These are phyloP conservation scores for Cavia aperea DNA, from an alignment of 2,113 vertebrate species.

Conservation along the genomic window DNA sequence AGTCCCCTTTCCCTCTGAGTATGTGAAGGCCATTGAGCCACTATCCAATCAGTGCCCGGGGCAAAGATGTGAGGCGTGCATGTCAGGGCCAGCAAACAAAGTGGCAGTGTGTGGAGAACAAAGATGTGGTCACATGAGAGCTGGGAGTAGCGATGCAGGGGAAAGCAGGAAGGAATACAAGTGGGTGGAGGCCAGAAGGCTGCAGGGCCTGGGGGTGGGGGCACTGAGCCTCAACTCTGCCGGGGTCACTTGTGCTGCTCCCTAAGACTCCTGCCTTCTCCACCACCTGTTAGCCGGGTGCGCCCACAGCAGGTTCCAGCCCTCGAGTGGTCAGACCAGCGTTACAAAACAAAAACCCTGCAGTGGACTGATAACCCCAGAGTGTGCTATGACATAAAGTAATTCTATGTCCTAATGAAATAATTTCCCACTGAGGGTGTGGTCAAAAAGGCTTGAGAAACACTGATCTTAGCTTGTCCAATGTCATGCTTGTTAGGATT, in stretches of 20 bases:
- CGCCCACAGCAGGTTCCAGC: not conserved
- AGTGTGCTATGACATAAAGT: not conserved
- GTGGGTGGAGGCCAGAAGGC: slow-evolving; percentile 49
- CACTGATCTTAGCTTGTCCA: not conserved
- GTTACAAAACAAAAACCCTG: not conserved
- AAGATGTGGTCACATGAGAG: slow-evolving; percentile 78
- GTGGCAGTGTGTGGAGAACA: slow-evolving; percentile 80
- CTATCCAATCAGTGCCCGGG: slow-evolving; percentile 70
- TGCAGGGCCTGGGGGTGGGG: not conserved
- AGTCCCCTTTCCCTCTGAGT: slow-evolving; percentile 55
- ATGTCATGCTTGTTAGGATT: not conserved
- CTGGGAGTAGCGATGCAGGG: slow-evolving; percentile 73
- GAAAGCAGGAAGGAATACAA: slow-evolving; percentile 74
- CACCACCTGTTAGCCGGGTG: fast-evolving
- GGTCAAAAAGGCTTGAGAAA: not conserved
- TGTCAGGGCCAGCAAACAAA: slow-evolving; percentile 76
- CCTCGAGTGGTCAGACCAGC: not conserved
- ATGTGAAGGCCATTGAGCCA: slow-evolving; percentile 65
- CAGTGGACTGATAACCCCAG: not conserved
- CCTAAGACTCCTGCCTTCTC: no score
- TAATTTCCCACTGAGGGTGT: not conserved
- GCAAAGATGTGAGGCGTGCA: slow-evolving; percentile 66
- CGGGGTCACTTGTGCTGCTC: not conserved
- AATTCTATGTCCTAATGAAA: not conserved
- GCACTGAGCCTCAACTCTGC: slow-evolving; percentile 46